phyloP scores from a whole-genome alignment of 2,113 vertebrate genomes.

The Thryonomys swinderianus region DNA sequence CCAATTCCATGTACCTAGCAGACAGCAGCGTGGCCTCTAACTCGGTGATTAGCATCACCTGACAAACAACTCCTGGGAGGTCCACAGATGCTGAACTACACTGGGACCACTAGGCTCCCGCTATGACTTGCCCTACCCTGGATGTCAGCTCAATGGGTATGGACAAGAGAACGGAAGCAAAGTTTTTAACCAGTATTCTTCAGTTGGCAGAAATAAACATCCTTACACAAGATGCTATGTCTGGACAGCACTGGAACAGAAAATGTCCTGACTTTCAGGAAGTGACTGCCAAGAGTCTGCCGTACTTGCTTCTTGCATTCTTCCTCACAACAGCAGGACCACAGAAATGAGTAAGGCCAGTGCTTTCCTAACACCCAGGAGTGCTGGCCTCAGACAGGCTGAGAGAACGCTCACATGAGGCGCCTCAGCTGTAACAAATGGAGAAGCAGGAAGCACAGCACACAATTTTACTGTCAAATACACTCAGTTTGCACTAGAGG shows the following conservation, averaged over 20 bases:
- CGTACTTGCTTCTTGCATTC: constrained; percentile 24
- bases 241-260: background rate
- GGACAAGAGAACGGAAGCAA: background rate
- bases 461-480: constrained; percentile 51
- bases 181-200: constrained; percentile 1
- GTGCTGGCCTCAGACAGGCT: constrained; percentile 20
- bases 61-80: background rate
- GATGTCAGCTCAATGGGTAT: background rate
- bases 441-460: constrained; percentile 19
- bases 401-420: background rate
- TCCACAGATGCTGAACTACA: background rate
- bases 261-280: background rate
- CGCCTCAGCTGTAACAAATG: constrained; percentile 36
- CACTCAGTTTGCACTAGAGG: background rate
- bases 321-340: background rate
- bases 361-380: background rate
- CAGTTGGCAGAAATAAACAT: background rate
- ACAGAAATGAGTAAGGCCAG: background rate
- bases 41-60: background rate
- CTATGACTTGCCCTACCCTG: background rate
- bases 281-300: background rate
- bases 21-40: background rate
- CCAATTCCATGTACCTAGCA: background rate
- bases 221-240: background rate
- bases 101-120: background rate